Percentiles rank a stretch among this genome's conserved stretches.
phyloP scores from a whole-genome alignment of 2,797 vertebrate genomes.

The Buphagus erythrorhynchus region DNA sequence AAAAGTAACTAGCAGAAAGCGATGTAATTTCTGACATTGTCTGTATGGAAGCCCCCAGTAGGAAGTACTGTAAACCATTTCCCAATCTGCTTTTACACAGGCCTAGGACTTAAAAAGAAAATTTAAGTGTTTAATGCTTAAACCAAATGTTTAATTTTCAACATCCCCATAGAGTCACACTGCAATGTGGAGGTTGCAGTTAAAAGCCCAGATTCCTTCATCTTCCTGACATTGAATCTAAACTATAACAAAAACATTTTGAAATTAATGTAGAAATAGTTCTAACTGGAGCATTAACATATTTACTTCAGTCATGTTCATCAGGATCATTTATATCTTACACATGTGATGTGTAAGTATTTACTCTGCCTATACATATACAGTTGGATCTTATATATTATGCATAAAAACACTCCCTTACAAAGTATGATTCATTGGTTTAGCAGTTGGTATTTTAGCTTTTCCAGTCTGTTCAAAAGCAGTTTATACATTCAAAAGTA shows the following conservation, averaged over 20 bases:
- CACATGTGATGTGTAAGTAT: slow-evolving; percentile 55
- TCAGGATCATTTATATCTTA: slow-evolving; percentile 43
- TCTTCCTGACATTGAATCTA: slow-evolving; percentile 37
- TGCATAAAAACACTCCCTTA: slow-evolving; percentile 41
- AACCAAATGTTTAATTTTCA: slow-evolving; percentile 72
- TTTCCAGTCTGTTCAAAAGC: slow-evolving; percentile 58
- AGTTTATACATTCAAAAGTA: slow-evolving; percentile 59
- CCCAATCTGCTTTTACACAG: slow-evolving; percentile 5
- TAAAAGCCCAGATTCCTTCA: slow-evolving; percentile 54
- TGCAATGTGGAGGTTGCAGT: slow-evolving; percentile 20
- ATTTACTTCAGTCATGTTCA: slow-evolving; percentile 45
- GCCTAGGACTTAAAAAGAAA: slow-evolving; percentile 34
- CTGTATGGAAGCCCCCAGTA: not conserved
- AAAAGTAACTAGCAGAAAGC: slow-evolving; percentile 1
- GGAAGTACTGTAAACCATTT: slow-evolving; percentile 43
- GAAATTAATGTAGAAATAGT: slow-evolving; percentile 61
- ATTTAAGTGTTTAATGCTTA: slow-evolving; percentile 62
- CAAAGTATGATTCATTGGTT: slow-evolving; percentile 49
- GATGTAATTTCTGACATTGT: not conserved
- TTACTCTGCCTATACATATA: slow-evolving; percentile 27
- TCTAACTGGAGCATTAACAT: slow-evolving; percentile 51
- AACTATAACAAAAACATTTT: slow-evolving; percentile 63
- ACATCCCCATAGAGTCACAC: slow-evolving; percentile 29
- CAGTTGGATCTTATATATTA: slow-evolving; percentile 41
- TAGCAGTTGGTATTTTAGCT: slow-evolving; percentile 62